Conservation (phyloP, 2,797 vertebrate genomes). For the Echiichthys vipera region DNA sequence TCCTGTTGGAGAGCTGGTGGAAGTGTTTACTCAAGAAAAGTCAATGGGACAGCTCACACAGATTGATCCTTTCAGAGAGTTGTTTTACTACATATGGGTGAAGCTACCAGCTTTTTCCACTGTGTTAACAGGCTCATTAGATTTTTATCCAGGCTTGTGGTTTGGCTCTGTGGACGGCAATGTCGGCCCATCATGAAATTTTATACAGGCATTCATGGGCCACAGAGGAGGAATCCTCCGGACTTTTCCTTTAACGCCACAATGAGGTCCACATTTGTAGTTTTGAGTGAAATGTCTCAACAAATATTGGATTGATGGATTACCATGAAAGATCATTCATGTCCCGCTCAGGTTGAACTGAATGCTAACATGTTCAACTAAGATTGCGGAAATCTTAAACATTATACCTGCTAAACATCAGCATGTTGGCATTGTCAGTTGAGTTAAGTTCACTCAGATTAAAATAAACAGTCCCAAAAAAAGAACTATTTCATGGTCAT, state of each 20-base stretch:
- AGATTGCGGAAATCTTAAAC: not conserved
- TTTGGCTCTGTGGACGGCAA: not conserved
- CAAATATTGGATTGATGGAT: not conserved
- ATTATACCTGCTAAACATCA: not conserved
- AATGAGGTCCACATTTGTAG: not conserved
- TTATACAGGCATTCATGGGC: not conserved
- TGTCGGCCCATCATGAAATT: fast-evolving
- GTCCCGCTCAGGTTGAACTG: not conserved
- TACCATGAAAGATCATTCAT: fast-evolving
- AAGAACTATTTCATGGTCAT: too few species aligned
- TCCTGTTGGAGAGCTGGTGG: conserved; percentile 17
- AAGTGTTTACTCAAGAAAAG: conserved; percentile 31
- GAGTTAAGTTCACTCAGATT: too few species aligned
- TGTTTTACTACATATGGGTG: conserved; percentile 7
- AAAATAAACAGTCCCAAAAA: too few species aligned
- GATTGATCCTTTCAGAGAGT: not conserved
- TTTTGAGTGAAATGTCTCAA: not conserved
- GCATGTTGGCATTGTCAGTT: not conserved
- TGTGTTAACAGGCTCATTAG: conserved; percentile 13
- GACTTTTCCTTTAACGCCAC: not conserved
- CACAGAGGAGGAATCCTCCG: not conserved
- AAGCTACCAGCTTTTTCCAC: not conserved
- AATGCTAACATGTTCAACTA: not conserved
- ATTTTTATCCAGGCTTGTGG: not conserved
- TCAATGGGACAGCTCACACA: conserved; percentile 21